phyloP scores from a whole-genome alignment of 1,140 invertebrate genomes.

The Arctopsyche grandis region DNA sequence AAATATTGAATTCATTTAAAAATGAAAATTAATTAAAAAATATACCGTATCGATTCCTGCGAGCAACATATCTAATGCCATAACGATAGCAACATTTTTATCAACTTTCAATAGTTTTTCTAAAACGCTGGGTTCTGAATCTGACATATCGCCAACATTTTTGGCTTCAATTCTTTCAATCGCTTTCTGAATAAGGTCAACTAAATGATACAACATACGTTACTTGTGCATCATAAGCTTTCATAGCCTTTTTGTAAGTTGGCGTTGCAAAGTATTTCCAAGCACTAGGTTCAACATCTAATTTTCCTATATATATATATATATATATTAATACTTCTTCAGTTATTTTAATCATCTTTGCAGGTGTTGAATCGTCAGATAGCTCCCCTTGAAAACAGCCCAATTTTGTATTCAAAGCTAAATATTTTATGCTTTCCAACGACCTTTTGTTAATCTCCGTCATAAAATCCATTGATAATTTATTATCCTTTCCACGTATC shows the following conservation, averaged over 20 bases:
- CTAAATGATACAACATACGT: slow-evolving; percentile 57
- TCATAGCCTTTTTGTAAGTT: slow-evolving; percentile 67
- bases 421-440: slow-evolving; percentile 74
- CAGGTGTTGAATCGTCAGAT: slow-evolving; percentile 66
- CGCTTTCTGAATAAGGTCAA: slow-evolving; percentile 59
- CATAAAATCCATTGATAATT: slow-evolving; percentile 69
- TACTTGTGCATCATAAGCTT: slow-evolving; percentile 60
- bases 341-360: slow-evolving; percentile 69
- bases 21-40: too few relatives aligned
- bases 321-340: slow-evolving; percentile 74
- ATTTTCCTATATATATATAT: slow-evolving; percentile 63
- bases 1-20: too few relatives aligned
- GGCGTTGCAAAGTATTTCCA: slow-evolving; percentile 72
- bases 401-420: slow-evolving; percentile 75
- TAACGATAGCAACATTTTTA: slow-evolving; percentile 68
- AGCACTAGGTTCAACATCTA: slow-evolving; percentile 72
- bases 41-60: slow-evolving; percentile 81
- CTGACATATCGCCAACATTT: slow-evolving; percentile 45
- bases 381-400: slow-evolving; percentile 69
- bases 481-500: slow-evolving; percentile 64
- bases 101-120: slow-evolving; percentile 67
- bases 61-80: slow-evolving; percentile 78
- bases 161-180: slow-evolving; percentile 56
- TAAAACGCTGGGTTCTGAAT: slow-evolving; percentile 64
- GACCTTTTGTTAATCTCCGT: slow-evolving; percentile 75